phyloP scores from a whole-genome alignment of 1,140 invertebrate genomes.

The Ostrea denselamellosa region DNA sequence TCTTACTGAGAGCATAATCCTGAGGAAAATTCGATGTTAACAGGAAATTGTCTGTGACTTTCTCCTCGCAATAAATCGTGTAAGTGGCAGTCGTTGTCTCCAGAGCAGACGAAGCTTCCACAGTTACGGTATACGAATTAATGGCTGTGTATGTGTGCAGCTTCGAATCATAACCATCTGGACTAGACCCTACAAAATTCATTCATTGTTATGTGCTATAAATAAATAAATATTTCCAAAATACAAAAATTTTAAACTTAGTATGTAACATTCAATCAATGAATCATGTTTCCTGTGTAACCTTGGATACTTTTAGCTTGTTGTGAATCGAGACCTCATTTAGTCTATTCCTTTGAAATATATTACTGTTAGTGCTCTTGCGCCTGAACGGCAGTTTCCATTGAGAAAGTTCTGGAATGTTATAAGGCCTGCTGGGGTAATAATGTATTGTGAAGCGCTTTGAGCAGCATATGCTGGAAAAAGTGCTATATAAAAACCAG shows the following conservation, averaged over 20 bases:
- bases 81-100: conserved; percentile 59
- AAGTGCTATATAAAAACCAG: no score
- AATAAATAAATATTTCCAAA: background rate
- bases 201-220: background rate
- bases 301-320: no score
- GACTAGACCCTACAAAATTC: conserved; percentile 59
- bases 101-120: conserved; percentile 62
- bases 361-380: no score
- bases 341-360: no score
- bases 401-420: no score
- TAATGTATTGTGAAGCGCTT: no score
- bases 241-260: background rate
- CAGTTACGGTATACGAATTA: conserved; percentile 60
- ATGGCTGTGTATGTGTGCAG: conserved; percentile 60
- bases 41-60: conserved; percentile 57
- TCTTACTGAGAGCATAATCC: background rate
- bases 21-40: conserved; percentile 46
- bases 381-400: no score
- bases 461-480: no score
- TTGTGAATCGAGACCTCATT: no score
- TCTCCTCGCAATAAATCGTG: conserved; percentile 62
- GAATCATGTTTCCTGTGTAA: no score
- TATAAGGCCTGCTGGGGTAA: no score
- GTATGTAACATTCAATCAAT: no score
- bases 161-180: conserved; percentile 61